Evolutionary conservation across 2,888 invertebrate genomes (phyloP).

Genomic region (Herminia tarsipennalis): DNA sequence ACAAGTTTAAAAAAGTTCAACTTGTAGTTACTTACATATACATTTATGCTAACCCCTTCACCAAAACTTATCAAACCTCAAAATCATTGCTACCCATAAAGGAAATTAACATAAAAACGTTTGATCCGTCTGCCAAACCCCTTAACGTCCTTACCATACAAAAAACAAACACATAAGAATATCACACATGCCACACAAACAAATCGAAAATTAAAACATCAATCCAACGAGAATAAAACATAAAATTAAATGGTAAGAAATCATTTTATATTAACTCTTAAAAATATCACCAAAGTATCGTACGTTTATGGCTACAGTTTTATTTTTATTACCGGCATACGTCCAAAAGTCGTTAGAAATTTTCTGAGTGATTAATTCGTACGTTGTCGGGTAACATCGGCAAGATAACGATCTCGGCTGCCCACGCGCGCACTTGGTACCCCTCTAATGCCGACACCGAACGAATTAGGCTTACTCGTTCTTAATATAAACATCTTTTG

Average conservation of each 20-base stretch:
- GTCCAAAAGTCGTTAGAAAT: slow-evolving; percentile 40
- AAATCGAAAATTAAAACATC: not conserved
- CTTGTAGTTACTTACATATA: too few species aligned
- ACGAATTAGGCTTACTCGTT: too few species aligned
- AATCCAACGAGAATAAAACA: not conserved
- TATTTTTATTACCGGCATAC: slow-evolving; percentile 31
- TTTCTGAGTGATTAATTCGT: slow-evolving; percentile 43
- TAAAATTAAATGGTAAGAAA: not conserved
- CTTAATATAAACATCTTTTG: slow-evolving; percentile 7
- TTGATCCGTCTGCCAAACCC: slow-evolving; percentile 9
- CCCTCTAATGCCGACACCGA: slow-evolving; percentile 21
- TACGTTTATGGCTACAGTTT: too few species aligned
- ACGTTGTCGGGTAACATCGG: slow-evolving; percentile 34
- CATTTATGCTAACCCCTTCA: not conserved
- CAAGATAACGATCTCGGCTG: slow-evolving; percentile 44
- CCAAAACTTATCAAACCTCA: not conserved
- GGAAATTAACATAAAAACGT: slow-evolving; percentile 11
- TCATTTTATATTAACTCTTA: not conserved
- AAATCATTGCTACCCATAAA: slow-evolving; percentile 2
- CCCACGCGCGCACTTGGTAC: slow-evolving; percentile 35
- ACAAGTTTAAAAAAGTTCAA: too few species aligned
- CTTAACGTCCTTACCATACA: not conserved
- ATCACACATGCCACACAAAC: not conserved
- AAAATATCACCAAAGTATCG: too few species aligned
- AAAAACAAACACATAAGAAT: not conserved